A percentile compares a stretch with the other conserved stretches of the same genome.
Conservation (phyloP, 2,113 vertebrate species). For the Psammodynastes pulverulentus region DNA sequence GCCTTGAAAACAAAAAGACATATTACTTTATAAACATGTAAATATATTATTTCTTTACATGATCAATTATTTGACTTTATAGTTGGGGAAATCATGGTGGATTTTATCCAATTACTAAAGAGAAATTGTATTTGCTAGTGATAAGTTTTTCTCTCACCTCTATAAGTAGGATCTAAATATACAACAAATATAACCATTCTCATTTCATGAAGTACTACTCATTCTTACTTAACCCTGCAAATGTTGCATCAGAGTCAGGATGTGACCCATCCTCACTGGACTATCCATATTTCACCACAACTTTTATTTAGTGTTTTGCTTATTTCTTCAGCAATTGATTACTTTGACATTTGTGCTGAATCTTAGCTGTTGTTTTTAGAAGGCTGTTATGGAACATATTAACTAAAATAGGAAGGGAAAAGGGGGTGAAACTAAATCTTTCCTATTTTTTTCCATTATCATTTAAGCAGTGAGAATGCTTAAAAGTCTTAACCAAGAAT, state of each 20-base stretch:
- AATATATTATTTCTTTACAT: neutral
- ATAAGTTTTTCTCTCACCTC: neutral
- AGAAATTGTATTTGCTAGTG: neutral
- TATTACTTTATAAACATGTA: neutral
- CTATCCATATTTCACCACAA: neutral
- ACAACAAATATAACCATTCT: neutral
- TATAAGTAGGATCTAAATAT: neutral
- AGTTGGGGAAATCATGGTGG: neutral
- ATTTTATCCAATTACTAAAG: neutral
- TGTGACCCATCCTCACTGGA: neutral
- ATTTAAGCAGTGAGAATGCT: neutral
- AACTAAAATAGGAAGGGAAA: neutral
- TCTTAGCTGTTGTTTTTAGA: neutral
- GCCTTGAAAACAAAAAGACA: neutral
- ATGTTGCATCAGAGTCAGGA: constrained; percentile 10
- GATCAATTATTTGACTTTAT: neutral
- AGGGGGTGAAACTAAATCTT: neutral
- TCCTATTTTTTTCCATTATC: neutral
- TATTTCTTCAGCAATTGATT: neutral
- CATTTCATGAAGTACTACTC: neutral
- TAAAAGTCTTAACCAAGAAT: neutral
- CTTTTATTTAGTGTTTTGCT: neutral
- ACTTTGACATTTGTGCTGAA: neutral
- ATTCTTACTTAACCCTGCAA: neutral
- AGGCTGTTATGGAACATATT: neutral